Conservation (phyloP, 2,888 invertebrate genomes). For the Nudaria mundana region DNA sequence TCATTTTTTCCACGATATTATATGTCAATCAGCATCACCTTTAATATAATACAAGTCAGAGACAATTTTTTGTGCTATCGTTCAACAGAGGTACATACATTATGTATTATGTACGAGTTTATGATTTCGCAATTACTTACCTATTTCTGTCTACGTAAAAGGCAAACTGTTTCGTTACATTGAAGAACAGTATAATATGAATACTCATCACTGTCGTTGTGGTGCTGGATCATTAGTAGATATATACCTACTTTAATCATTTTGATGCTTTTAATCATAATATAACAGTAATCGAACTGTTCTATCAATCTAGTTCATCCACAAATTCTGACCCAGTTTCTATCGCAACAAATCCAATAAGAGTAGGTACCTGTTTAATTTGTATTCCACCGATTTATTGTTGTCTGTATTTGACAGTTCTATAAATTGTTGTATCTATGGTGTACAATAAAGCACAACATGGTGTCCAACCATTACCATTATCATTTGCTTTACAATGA, state of each 20-base stretch:
- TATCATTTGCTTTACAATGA: slow-evolving; percentile 76
- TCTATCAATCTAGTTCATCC: too few relatives aligned
- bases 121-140: slow-evolving; percentile 29
- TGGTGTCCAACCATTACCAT: slow-evolving; percentile 71
- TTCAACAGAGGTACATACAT: slow-evolving; percentile 12
- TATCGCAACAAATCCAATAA: neutral
- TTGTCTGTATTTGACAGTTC: slow-evolving; percentile 26
- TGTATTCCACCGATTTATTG: neutral
- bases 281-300: too few relatives aligned
- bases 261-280: too few relatives aligned
- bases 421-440: slow-evolving; percentile 31
- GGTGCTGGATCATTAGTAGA: too few relatives aligned
- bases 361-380: neutral
- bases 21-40: slow-evolving; percentile 38
- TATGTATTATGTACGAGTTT: slow-evolving; percentile 39
- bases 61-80: slow-evolving; percentile 19
- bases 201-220: too few relatives aligned
- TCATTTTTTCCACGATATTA: slow-evolving; percentile 29
- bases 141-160: slow-evolving; percentile 26
- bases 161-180: slow-evolving; percentile 28
- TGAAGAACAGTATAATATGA: too few relatives aligned
- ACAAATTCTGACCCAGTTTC: too few relatives aligned
- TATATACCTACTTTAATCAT: too few relatives aligned
- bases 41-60: slow-evolving; percentile 24
- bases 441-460: slow-evolving; percentile 63